Evolutionary conservation across 2,113 vertebrate species (phyloP).

Genomic region (Rhinoptilus africanus): DNA sequence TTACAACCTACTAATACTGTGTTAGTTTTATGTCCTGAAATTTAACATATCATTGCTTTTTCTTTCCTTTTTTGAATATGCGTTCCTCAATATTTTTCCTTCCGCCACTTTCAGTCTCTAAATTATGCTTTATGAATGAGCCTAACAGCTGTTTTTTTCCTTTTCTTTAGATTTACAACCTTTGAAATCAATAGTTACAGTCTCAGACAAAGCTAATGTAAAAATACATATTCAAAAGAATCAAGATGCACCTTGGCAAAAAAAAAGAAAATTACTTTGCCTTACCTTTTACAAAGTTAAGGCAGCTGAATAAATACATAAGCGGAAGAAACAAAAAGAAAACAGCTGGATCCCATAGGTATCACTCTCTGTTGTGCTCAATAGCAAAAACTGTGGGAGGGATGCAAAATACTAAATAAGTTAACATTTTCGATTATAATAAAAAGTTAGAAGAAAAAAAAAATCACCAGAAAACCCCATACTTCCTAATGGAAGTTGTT

Average conservation of each 20-base stretch:
- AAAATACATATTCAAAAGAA: background rate
- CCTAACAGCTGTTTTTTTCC: accelerated
- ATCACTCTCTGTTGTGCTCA: background rate
- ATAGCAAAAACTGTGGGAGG: background rate
- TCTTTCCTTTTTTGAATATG: background rate
- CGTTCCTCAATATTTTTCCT: background rate
- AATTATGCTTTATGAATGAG: background rate
- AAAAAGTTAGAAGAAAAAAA: background rate
- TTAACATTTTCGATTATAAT: background rate
- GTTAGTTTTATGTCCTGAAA: background rate
- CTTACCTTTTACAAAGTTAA: background rate
- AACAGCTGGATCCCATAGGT: background rate
- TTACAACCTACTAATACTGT: background rate
- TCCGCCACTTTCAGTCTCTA: background rate
- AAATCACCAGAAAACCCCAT: background rate
- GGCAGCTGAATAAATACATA: background rate
- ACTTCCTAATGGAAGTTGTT: background rate
- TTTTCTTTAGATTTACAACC: background rate
- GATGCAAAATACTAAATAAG: background rate
- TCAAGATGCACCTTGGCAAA: background rate
- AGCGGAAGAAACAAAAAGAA: background rate
- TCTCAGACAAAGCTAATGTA: background rate
- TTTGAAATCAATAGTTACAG: background rate
- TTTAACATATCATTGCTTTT: background rate
- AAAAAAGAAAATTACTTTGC: background rate